These are phyloP conservation scores for Actinopyga echinites DNA, from an alignment of 53 echinoderm and acorn worm species.

Conservation along the genomic window DNA sequence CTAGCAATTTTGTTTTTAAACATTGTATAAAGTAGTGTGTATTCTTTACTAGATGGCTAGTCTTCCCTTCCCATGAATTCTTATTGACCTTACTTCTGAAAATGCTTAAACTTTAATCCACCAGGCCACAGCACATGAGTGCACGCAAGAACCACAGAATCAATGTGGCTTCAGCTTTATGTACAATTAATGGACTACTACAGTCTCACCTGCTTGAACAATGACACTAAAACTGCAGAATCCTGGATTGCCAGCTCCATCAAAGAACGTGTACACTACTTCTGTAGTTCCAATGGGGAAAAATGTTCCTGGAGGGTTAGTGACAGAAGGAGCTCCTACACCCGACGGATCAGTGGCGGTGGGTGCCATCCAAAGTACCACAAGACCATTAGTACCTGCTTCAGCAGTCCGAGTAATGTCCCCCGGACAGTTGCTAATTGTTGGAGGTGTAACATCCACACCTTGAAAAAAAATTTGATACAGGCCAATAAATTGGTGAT, in stretches of 20 bases:
- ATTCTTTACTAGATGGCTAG: too few species aligned
- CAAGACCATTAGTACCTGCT: constrained; percentile 2
- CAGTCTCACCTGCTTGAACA: background rate
- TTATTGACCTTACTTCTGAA: too few species aligned
- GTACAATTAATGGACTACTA: too few species aligned
- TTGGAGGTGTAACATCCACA: constrained; percentile 2
- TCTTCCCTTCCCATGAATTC: too few species aligned
- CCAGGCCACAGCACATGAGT: too few species aligned
- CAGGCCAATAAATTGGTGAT: too few species aligned
- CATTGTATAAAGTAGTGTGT: too few species aligned
- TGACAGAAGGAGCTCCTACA: background rate
- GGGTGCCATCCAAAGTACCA: background rate
- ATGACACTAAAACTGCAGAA: constrained; percentile 1
- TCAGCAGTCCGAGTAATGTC: constrained; percentile 14
- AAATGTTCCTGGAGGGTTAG: background rate
- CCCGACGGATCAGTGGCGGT: constrained; percentile 22
- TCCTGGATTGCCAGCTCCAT: constrained; percentile 34
- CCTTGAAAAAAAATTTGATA: background rate
- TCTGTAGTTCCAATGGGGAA: background rate
- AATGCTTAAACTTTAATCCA: too few species aligned
- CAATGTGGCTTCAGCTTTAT: too few species aligned
- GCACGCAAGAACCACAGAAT: too few species aligned
- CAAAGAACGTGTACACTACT: constrained; percentile 17
- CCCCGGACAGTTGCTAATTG: constrained; percentile 1
- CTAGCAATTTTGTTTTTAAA: too few species aligned